Evolutionary conservation across 2,113 vertebrate species (phyloP).

Genomic region (Cynoglossus semilaevis): DNA sequence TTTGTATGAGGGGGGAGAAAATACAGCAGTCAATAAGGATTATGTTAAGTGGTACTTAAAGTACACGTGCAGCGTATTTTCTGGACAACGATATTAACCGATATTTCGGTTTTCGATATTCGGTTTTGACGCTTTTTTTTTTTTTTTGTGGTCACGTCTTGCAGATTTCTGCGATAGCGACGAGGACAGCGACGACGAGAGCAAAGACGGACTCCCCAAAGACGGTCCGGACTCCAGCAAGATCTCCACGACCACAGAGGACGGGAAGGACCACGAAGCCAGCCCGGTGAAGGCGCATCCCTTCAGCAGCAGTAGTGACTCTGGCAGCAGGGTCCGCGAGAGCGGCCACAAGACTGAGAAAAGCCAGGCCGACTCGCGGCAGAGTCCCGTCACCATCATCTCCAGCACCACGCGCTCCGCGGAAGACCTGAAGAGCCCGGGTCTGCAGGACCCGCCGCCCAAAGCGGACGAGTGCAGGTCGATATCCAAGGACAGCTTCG

Average conservation of each 20-base stretch:
- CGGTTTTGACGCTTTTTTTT: neutral
- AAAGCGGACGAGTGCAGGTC: constrained; percentile 85
- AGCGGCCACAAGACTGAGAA: constrained; percentile 77
- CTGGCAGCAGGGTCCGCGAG: constrained; percentile 73
- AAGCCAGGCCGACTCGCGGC: constrained; percentile 86
- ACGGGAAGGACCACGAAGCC: constrained; percentile 80
- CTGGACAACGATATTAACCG: too few species aligned
- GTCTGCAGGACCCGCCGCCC: constrained; percentile 68
- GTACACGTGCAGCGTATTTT: too few species aligned
- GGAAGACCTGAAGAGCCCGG: constrained; percentile 86
- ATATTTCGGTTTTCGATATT: too few species aligned
- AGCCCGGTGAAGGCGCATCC: constrained; percentile 77
- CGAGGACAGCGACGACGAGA: constrained; percentile 92
- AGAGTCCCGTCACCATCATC: constrained; percentile 89
- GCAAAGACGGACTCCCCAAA: constrained; percentile 84
- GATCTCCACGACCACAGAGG: constrained; percentile 88
- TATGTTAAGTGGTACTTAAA: too few species aligned
- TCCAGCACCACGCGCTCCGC: constrained; percentile 86
- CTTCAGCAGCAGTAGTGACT: constrained; percentile 60
- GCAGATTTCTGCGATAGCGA: constrained; percentile 92
- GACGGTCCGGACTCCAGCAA: constrained; percentile 86
- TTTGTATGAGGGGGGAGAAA: too few species aligned
- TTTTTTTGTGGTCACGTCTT: neutral
- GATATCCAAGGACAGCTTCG: constrained; percentile 83
- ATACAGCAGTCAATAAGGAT: too few species aligned